Base-by-base conservation (phyloP, 2,113 vertebrate genomes). In the Pelvicachromis taeniatus region DNA sequence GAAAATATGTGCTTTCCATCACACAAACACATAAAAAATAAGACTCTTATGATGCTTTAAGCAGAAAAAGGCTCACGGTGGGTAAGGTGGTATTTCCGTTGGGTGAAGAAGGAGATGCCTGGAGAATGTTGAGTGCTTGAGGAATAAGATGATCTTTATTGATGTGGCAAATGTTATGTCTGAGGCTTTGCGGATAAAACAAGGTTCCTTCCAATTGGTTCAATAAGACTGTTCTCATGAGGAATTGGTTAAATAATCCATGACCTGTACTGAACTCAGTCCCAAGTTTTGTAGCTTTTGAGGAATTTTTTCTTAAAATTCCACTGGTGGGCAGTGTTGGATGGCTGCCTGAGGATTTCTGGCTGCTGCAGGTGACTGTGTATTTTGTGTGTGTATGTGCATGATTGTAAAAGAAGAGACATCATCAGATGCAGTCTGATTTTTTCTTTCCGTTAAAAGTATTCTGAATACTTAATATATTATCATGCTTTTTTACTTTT, bases 1-100 rank as follows among this genome's bases (percentile, higher is more conserved):
- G 88, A 91, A 94, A 94, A 82, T 89, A 95, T 94, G 93, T 7
- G n/a, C 77, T 84, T 94, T 88, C 80, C 85, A 90, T 94, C 81
- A 59, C 85, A 88, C 56, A 88, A 86, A 90, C 45, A 88, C 87
- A 92, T 81, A 21, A 68, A 89, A 93, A 90, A 87, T 75, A 91
- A 45, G 16, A 89, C 79, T 87, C 86, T 63, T 78, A 53, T 93
- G 84, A 92, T 92, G 89, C 73, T 29, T 93, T 88, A 78, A 92
- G 73, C 59, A 87, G 84, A 92, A 89, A 88, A 86, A 61, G 77
- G 48, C 65, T 82, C 38, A 81, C 31, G 2, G 84, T 83, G 89
- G 86, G 85, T 84, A 61, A 85, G 81, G 82, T 87, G 91, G 91
- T 91, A 91, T 95, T 95, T 95, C 89, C 82, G 29, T 38, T 93